A percentile compares a stretch with the other conserved stretches of the same genome.
phyloP scores from a whole-genome alignment of 2,113 vertebrate genomes.

The Calidris pugnax region DNA sequence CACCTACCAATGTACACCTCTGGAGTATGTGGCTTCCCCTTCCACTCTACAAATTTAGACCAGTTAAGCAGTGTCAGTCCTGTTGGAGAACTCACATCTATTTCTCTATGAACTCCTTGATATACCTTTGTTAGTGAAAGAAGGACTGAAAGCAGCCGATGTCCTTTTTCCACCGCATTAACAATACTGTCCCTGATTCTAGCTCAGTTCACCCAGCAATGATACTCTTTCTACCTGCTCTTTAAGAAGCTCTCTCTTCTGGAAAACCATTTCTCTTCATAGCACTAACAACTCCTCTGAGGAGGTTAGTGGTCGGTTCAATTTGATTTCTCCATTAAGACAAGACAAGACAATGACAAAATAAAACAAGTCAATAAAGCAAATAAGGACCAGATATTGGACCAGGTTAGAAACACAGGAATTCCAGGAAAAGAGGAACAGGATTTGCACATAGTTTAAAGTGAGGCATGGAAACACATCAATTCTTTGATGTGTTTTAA shows the following conservation, averaged over 20 bases:
- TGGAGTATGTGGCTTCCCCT: neutral
- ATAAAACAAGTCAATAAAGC: neutral
- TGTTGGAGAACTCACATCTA: neutral
- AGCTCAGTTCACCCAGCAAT: neutral
- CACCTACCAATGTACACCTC: fast-evolving
- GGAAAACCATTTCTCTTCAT: neutral
- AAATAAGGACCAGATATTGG: neutral
- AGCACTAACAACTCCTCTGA: neutral
- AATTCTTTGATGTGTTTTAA: neutral
- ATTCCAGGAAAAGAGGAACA: neutral
- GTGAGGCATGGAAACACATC: neutral
- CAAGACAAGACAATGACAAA: neutral
- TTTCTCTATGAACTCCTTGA: neutral
- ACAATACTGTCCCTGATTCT: neutral
- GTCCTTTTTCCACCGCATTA: neutral
- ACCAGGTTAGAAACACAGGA: neutral
- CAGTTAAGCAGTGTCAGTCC: neutral
- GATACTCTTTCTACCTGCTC: neutral
- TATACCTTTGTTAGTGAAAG: neutral
- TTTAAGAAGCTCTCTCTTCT: neutral
- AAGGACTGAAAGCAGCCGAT: neutral
- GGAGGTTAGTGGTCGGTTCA: neutral
- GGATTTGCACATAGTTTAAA: neutral
- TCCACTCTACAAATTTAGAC: neutral
- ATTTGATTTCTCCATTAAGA: neutral